Percentiles rank a stretch among this genome's conserved stretches.
Evolutionary conservation across 2,888 invertebrate genomes (phyloP).

Genomic region (Cantharis flavilabris): DNA sequence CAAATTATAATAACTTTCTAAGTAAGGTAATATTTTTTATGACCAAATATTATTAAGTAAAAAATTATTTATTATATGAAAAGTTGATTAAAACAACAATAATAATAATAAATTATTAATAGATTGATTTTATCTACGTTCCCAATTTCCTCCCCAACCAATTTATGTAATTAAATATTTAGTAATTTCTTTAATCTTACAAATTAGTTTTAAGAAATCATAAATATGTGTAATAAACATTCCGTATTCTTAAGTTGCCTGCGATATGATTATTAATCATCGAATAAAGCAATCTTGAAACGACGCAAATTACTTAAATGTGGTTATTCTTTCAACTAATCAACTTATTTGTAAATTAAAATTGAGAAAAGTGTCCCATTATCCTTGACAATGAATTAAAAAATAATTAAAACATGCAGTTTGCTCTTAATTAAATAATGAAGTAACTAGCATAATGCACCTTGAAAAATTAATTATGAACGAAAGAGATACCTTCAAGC

Average conservation of each 20-base stretch:
- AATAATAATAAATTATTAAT: too few species aligned
- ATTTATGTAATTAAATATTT: not conserved
- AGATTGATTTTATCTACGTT: too few species aligned
- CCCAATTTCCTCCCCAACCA: not conserved
- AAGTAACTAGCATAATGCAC: not conserved
- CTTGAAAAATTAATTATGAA: not conserved
- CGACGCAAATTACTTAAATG: not conserved
- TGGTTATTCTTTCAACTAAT: not conserved
- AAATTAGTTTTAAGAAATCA: not conserved
- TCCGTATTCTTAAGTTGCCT: not conserved
- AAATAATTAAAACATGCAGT: not conserved
- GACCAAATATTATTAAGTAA: not conserved
- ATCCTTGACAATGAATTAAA: not conserved
- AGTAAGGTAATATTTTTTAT: not conserved
- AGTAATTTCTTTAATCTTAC: not conserved
- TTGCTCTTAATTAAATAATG: not conserved
- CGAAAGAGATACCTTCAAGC: not conserved
- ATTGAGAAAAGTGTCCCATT: not conserved
- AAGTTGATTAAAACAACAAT: too few species aligned
- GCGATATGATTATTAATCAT: not conserved
- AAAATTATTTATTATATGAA: not conserved
- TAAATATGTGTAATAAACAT: not conserved
- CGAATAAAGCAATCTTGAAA: not conserved
- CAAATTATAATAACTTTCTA: not conserved
- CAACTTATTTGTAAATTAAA: not conserved